Evolutionary conservation across 2,888 invertebrate genomes (phyloP).

Genomic region (Serrognathus titanus): DNA sequence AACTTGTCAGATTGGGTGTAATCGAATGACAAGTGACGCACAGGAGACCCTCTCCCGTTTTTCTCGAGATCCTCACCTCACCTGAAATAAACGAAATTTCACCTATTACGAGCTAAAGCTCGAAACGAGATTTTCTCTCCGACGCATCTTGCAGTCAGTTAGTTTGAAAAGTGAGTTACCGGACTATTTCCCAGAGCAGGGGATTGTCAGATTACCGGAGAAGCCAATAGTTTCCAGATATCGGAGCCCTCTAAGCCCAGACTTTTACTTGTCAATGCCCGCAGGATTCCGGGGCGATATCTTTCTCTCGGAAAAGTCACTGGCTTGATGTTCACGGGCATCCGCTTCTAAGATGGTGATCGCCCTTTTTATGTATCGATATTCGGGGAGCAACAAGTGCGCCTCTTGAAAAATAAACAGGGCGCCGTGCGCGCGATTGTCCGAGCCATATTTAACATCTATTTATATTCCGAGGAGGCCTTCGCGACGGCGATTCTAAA

Average conservation of each 20-base stretch:
- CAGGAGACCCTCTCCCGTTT: background rate
- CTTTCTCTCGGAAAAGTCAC: slow-evolving; percentile 2
- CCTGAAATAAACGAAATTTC: slow-evolving; percentile 6
- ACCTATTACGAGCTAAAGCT: slow-evolving; percentile 18
- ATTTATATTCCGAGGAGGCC: no score
- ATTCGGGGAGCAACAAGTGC: slow-evolving; percentile 1
- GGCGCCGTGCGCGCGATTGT: no score
- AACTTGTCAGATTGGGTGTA: no score
- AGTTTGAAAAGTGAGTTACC: slow-evolving; percentile 33
- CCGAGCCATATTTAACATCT: no score
- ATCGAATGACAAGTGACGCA: background rate
- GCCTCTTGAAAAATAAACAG: background rate
- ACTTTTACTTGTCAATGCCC: slow-evolving; percentile 32
- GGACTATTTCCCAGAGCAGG: slow-evolving; percentile 32
- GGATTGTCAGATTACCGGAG: slow-evolving; percentile 38
- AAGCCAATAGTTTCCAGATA: slow-evolving; percentile 37
- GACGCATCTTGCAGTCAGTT: slow-evolving; percentile 32
- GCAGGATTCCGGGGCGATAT: slow-evolving; percentile 13
- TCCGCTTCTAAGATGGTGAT: background rate
- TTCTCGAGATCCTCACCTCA: background rate
- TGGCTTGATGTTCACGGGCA: background rate
- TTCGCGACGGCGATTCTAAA: no score
- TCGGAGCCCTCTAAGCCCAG: slow-evolving; percentile 26
- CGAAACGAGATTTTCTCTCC: slow-evolving; percentile 32
- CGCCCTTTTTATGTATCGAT: slow-evolving; percentile 3